Base-by-base conservation (phyloP, 2,888 invertebrate genomes). In the Dicycla oo region DNA sequence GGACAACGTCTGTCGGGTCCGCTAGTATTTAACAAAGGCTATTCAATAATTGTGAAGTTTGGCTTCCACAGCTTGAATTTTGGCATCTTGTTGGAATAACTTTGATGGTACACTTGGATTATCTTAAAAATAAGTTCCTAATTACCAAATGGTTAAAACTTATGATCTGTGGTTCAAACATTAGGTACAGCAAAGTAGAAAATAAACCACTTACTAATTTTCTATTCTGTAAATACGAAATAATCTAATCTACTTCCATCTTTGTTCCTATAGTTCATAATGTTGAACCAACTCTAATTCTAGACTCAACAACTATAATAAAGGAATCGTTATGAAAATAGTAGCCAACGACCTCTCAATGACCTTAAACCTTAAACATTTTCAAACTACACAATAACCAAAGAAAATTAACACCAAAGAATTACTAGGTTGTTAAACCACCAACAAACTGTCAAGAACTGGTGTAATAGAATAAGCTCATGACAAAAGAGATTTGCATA, bases 401-500 rank as follows among this genome's bases (percentile, higher is more conserved):
- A 54, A 53, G 57, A 56, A 86, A 80, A 76, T 80, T 70, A 68
- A 80, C 69, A 68, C 74, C 23, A 38, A 18, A 23, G 62, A 45
- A 75, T 84, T 80, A n/a, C n/a, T n/a, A 64, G 66, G 78, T 64
- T 72, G 69, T 74, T 72, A 69, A 62, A 76, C 57, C 69, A 65
- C 60, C 51, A 62, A 73, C 72, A 77, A 73, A 63, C 64, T 65
- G 67, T 66, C 63, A 71, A 81, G 73, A 83, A 74, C 34, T 86
- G 77, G 69, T 71, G 53, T 88, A 88, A 87, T 85, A 80, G 81
- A 86, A 88, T 88, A 87, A 89, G 83, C 88, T 84, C 75, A 82
- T 81, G 84, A 87, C 87, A 87, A 88, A 90, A 78, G 78, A 83
- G 85, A 90, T 90, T 89, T 88, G 65, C 87, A 89, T 90, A 90